These are phyloP conservation scores for Chelon auratus DNA, from an alignment of 2,797 vertebrate genomes.

Conservation along the genomic window DNA sequence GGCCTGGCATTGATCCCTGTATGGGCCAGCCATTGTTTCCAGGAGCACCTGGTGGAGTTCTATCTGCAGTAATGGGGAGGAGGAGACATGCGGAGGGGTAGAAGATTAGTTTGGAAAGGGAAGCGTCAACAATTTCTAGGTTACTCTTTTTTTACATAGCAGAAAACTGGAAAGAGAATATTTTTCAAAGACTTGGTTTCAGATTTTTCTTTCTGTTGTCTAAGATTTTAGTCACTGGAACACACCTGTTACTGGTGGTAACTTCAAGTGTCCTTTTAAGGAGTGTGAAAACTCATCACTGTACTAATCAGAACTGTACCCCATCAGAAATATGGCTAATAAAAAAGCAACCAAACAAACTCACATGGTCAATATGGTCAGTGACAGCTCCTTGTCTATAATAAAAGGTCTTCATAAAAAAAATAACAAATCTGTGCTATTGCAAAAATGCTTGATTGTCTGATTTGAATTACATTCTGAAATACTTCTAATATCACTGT, in stretches of 20 bases:
- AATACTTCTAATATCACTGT: neutral
- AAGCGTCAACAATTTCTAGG: constrained; percentile 49
- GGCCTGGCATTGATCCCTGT: constrained; percentile 94
- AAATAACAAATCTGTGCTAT: no score
- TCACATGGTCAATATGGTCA: no score
- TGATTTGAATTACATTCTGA: neutral
- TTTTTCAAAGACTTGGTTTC: neutral
- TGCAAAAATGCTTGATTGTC: neutral
- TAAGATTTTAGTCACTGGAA: neutral
- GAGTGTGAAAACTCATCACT: no score
- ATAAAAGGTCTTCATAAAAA: no score
- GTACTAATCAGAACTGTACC: no score
- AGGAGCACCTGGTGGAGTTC: constrained; percentile 89
- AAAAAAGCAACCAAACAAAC: no score
- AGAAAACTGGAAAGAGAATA: constrained; percentile 19
- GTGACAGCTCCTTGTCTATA: no score
- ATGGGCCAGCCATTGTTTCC: constrained; percentile 92
- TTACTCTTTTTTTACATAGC: constrained; percentile 26
- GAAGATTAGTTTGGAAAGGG: constrained; percentile 40
- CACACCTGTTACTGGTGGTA: neutral
- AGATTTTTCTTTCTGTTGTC: neutral
- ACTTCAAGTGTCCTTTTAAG: neutral
- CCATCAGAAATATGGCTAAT: no score
- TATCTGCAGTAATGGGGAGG: constrained; percentile 87
- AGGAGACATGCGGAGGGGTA: constrained; percentile 71